Evolutionary conservation across 2,888 invertebrate species (phyloP), one percentile per base, ranked within the genome.

Genomic region (Eristalinus aeneus): DNA sequence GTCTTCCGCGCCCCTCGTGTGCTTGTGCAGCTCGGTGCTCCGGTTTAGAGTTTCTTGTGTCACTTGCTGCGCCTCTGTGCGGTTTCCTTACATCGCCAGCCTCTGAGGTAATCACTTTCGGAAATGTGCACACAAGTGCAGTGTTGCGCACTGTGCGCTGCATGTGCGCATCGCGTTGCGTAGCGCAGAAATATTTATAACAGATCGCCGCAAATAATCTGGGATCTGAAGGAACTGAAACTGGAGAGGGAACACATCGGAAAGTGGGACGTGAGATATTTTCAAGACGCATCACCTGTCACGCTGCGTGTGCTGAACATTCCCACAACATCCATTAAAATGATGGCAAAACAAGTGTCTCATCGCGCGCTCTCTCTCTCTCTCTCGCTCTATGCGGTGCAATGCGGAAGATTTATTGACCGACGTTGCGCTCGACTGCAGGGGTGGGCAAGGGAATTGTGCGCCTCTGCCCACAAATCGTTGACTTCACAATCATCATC

Each of bases 381-480:
- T 2, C 27, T 39, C 8, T 39, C 39, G n/a, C n/a, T n/a, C n/a
- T n/a, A n/a, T n/a, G n/a, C n/a, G n/a, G n/a, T n/a, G n/a, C n/a
- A n/a, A n/a, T 39, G 27, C 3, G 22, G 23, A 56, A 53, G 31
- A 65, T 53, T 65, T 65, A 65, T 65, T 31, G 78, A 16, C 46
- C 61, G 32, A 16, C 60, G 22, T 23, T 56, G 56, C 56, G 56
- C 56, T 56, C 23, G 56, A 56, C 56, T 76, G 34, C 12, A 53
- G 65, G 27, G 27, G 27, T 27, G 27, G 27, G 2, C 27, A 5
- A 34, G 32, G 16, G 23, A n/a, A 56, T 4, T 36, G 54, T 46
- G 34, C 22, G 64, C 16, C 23, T 46, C 20, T 34, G 69, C 64
- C 72, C 80, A 85, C 80, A 85, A 85, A 85, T 85, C 80, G 80